Base-by-base conservation (phyloP, 37 sponge, comb jelly and placozoan genomes). In the Halisarca cf. caerulea region DNA sequence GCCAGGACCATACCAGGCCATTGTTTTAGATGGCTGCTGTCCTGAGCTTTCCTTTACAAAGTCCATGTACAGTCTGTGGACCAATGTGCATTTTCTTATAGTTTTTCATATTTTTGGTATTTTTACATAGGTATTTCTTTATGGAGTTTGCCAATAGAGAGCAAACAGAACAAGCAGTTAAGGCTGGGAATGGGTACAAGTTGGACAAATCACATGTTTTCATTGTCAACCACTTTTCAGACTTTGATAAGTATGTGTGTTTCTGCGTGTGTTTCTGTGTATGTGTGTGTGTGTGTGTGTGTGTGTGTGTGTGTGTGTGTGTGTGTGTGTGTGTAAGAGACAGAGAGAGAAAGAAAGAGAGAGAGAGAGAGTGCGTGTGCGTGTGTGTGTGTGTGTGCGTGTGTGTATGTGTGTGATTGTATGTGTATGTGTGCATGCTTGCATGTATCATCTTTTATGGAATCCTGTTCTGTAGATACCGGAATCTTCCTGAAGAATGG, bases 201-300 rank as follows among this genome's bases (percentile, higher is more conserved):
- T 87, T 99, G 75, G 99, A 99, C 86, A 96, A 95, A 84, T 33
- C 88, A 4, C 97, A 99, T 86, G 80, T 93, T 59, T 99, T 99
- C 79, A 79, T 89, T 30, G 93, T 95, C 59, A 91, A 97, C 86
- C 84, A 86, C 66, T 86, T 99, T 33, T 82, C 92, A 30, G 98
- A 98, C 64, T 95, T 98, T 88, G 96, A 98, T 11, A 91, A 89
- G 96, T 98, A 77, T 87, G 87, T 42, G 15, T n/a, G n/a, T n/a
- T n/a, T n/a, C n/a, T n/a, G n/a, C 25, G 36, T 30, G 41, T 81
- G 36, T 5, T 39, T n/a, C 23, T 2, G n/a, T 21, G 6, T 34
- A 18, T 84, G 58, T 73, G 35, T 57, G 24, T 78, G 73, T 54
- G 59, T 80, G 8, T 40, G 14, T 60, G 45, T 73, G 18, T 79